Evolutionary conservation across 2,797 vertebrate genomes (phyloP), one percentile per base, ranked within the genome.

Genomic region (Rhynchonycteris naso): DNA sequence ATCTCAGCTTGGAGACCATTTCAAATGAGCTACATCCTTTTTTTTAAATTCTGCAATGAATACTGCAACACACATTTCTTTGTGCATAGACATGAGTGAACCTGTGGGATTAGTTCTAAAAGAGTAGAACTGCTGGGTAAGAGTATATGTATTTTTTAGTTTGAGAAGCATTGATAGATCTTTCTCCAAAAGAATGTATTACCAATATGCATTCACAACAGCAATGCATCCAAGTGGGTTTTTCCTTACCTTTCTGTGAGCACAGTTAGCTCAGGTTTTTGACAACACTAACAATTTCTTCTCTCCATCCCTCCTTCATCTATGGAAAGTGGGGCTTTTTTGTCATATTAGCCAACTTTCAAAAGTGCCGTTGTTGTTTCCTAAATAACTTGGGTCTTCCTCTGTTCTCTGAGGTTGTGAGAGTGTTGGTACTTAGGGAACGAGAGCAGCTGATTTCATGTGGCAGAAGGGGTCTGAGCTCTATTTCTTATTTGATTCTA

Each of bases 401-500:
- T 79, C 52, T 86, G 24, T 82, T 79, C n/a, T 58, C 21, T 65
- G 58, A 79, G 81, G 66, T 83, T 58, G 7, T 15, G 52, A 16
- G 50, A 83, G 1, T 13, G 75, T 86, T 15, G 14, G 18, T 65
- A 22, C 81, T 76, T 9, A 47, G 72, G 82, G 78, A 86, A 28
- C 4, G 4, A 65, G 74, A 50, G 16, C 4, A 14, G 30, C 26
- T 59, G 61, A 80, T 52, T 80, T 26, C 21, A 30, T 81, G 84
- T 88, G 43, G 61, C 59, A 75, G 24, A 38, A 65, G 54, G 9
- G 14, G 12, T 33, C 95, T 84, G 50, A 66, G 66, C 75, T 94
- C 26, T 52, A n/a, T 80, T 43, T 81, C 24, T 13, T 28, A 78
- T 88, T 89, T 93, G 38, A 83, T 93, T 95, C 68, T 65, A 47